Evolutionary conservation across 2,797 vertebrate species (phyloP), one percentile per base, ranked within the genome.

Genomic region (Discoglossus pictus): DNA sequence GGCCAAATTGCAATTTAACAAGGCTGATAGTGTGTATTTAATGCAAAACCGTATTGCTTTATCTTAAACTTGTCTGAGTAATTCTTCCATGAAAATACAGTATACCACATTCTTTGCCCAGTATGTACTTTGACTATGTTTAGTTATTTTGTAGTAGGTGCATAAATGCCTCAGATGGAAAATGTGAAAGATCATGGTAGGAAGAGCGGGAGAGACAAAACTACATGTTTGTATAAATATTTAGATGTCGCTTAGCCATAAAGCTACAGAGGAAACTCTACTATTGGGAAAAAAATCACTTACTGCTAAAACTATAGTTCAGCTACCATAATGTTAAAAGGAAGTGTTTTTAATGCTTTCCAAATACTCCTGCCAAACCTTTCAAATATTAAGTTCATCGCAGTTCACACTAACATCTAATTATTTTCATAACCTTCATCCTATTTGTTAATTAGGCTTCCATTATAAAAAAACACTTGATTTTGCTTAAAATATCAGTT

Each of bases 201-300:
- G 40, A 69, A 69, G 40, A 39, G 40, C 13, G 7, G n/a, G n/a
- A 17, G 16, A 44, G 4, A 53, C 39, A 61, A 47, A 61, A 54
- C 43, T 56, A 17, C 48, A 50, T 58, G 48, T 55, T 40, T 69
- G 6, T 6, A 50, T 55, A 55, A 62, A 70, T 70, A 62, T 63
- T 70, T 63, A 56, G 67, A 12, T 42, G 43, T 56, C 56, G 23
- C 51, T 31, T 48, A 69, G 21, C 51, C 18, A 47, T 23, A 9
- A 47, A 12, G 12, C 18, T 20, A 21, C 18, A 47, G 8, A 47
- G 20, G 9, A 23, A 47, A 21, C 18, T 47, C 17, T 21, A n/a
- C n/a, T 4, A 11, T 24, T 13, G 18, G 9, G 20, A 47, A 47
- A 47, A 47, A 16, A 4, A 47, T 21, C 23, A 12, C 17, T 21